Conservation (phyloP, 2,888 invertebrate genomes). For the Camptogramma bilineatum region DNA sequence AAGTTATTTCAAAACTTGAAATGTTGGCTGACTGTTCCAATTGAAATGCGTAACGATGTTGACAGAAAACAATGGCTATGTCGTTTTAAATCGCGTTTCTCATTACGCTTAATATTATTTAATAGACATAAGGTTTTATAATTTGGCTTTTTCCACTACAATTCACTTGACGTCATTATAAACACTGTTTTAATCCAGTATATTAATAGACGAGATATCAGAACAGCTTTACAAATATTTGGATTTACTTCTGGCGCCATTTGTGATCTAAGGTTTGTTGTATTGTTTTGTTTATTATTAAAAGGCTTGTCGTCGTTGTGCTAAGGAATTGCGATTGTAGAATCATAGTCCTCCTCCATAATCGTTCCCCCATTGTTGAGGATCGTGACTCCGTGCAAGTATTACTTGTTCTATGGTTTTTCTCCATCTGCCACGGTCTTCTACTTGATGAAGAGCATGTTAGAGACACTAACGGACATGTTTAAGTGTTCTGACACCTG, state of each 20-base stretch:
- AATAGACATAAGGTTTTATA: slow-evolving; percentile 5
- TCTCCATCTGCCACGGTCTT: too few species aligned
- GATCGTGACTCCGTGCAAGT: too few species aligned
- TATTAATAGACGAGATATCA: slow-evolving; percentile 8
- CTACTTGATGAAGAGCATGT: too few species aligned
- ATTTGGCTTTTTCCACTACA: slow-evolving; percentile 22
- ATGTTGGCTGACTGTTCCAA: neutral
- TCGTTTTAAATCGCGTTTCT: slow-evolving; percentile 8
- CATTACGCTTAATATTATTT: slow-evolving; percentile 21
- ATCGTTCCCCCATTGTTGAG: too few species aligned
- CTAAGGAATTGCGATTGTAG: too few species aligned
- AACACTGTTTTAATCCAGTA: neutral
- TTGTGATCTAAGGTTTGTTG: neutral
- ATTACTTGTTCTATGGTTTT: too few species aligned
- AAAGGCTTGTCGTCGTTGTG: neutral
- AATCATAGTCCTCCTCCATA: too few species aligned
- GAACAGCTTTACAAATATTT: slow-evolving; percentile 16
- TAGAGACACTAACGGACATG: too few species aligned
- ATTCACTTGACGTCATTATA: slow-evolving; percentile 17
- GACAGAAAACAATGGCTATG: slow-evolving; percentile 19
- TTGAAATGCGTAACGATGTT: slow-evolving; percentile 9
- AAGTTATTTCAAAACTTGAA: neutral
- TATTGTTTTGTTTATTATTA: neutral
- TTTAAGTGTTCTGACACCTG: too few species aligned
- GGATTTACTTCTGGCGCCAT: neutral